Percentiles rank a stretch among this genome's conserved stretches.
Evolutionary conservation across 92 coral and sea anemone genomes (phyloP).

Genomic region (Epizoanthus rinbou): DNA sequence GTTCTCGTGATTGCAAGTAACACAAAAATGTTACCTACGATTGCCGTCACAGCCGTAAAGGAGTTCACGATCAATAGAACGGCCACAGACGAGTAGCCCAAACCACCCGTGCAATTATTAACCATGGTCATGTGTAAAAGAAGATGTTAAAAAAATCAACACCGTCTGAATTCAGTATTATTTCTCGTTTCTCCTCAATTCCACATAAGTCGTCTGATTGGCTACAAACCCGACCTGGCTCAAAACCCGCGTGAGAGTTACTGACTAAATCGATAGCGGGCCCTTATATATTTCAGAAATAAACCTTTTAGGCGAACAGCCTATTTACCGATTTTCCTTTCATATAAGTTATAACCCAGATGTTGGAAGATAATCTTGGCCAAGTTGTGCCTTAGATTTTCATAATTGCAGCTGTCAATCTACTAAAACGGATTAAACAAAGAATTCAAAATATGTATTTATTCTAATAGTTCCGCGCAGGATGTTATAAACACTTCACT

Average conservation of each 20-base stretch:
- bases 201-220: too few species aligned
- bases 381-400: background rate
- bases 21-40: background rate
- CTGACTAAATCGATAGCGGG: too few species aligned
- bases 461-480: background rate
- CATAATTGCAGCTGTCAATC: background rate
- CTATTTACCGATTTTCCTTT: too few species aligned
- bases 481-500: background rate
- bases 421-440: background rate
- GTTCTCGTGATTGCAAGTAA: background rate
- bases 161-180: too few species aligned
- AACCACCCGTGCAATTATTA: background rate
- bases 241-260: too few species aligned
- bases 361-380: too few species aligned
- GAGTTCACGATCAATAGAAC: background rate
- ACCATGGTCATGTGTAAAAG: background rate
- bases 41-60: background rate
- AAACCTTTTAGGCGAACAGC: too few species aligned
- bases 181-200: too few species aligned
- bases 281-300: too few species aligned
- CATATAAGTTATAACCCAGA: too few species aligned
- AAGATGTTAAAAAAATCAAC: background rate
- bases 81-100: background rate
- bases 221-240: too few species aligned
- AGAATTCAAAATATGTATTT: background rate